These are phyloP conservation scores for Pseudolycoriella hygida DNA, from an alignment of 2,888 invertebrate genomes.

Conservation along the genomic window DNA sequence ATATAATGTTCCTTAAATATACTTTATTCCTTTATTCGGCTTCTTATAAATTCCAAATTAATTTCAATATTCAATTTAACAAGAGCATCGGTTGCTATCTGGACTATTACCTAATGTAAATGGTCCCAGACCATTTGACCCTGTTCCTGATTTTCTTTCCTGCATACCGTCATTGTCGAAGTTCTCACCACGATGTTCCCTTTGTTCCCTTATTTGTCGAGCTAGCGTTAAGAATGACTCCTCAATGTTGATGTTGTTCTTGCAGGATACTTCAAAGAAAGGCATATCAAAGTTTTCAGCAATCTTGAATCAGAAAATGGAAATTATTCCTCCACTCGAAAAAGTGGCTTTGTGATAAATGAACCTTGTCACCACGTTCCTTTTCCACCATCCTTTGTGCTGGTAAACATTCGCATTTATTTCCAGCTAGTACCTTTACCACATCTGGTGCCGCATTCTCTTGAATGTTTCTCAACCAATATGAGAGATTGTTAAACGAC, in stretches of 20 bases:
- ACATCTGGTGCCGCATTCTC: slow-evolving; percentile 81
- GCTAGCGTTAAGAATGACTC: slow-evolving; percentile 66
- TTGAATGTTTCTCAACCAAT: slow-evolving; percentile 81
- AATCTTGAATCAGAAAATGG: slow-evolving; percentile 43
- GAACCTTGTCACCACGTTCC: slow-evolving; percentile 65
- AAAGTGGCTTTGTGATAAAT: too few species aligned
- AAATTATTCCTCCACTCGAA: too few species aligned
- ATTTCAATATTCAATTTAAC: slow-evolving; percentile 16
- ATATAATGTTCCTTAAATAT: too few species aligned
- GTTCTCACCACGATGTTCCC: slow-evolving; percentile 43
- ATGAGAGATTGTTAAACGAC: slow-evolving; percentile 78
- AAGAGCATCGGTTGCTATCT: slow-evolving; percentile 28
- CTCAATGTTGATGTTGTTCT: slow-evolving; percentile 70
- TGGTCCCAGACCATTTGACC: slow-evolving; percentile 23
- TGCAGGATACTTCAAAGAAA: slow-evolving; percentile 77
- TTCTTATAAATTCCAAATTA: too few species aligned
- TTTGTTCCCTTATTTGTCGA: slow-evolving; percentile 64
- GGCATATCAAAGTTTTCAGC: slow-evolving; percentile 78
- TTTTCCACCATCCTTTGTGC: slow-evolving; percentile 59
- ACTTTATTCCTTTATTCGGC: too few species aligned
- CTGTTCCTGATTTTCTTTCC: slow-evolving; percentile 25
- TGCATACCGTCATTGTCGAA: slow-evolving; percentile 29
- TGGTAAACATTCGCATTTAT: slow-evolving; percentile 63
- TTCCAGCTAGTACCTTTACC: slow-evolving; percentile 68
- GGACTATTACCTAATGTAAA: slow-evolving; percentile 26